phyloP scores from a whole-genome alignment of 2,888 invertebrate species.

The Oscheius sp. region DNA sequence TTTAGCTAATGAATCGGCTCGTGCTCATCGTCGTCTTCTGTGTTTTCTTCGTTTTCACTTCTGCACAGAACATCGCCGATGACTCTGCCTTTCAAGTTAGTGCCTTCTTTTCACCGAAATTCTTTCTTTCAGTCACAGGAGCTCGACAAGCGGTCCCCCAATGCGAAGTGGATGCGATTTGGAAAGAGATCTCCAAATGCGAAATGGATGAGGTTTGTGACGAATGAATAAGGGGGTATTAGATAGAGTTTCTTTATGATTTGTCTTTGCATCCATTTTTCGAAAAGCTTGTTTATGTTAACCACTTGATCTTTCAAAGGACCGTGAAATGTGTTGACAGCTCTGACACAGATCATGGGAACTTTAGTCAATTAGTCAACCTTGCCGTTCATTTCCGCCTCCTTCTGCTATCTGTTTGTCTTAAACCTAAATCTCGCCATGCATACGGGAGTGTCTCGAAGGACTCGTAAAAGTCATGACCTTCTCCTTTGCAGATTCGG shows the following conservation, averaged over 20 bases:
- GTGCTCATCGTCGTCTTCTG: conserved; percentile 23
- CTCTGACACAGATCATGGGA: too few species aligned
- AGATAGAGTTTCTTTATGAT: too few species aligned
- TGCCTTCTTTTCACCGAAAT: neutral
- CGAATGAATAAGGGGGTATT: too few species aligned
- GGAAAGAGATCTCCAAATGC: conserved; percentile 66
- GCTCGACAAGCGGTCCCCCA: conserved; percentile 56
- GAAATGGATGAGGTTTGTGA: conserved; percentile 64
- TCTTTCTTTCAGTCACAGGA: neutral
- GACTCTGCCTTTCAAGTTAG: neutral
- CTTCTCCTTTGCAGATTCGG: conserved; percentile 53
- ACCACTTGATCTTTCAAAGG: too few species aligned
- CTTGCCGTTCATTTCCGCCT: too few species aligned
- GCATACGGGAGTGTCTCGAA: too few species aligned
- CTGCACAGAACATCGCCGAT: conserved; percentile 6
- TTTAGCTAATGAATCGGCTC: conserved; percentile 18
- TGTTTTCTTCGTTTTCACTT: conserved; percentile 3
- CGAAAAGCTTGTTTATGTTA: too few species aligned
- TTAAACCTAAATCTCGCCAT: too few species aligned
- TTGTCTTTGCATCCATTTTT: too few species aligned
- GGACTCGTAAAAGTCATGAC: neutral
- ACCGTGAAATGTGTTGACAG: neutral
- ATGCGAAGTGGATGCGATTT: conserved; percentile 67
- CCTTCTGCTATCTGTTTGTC: too few species aligned
- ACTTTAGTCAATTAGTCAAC: too few species aligned